A percentile compares a stretch with the other conserved stretches of the same genome.
Conservation (phyloP, 2,113 vertebrate species). For the Malurus alboscapulatus region DNA sequence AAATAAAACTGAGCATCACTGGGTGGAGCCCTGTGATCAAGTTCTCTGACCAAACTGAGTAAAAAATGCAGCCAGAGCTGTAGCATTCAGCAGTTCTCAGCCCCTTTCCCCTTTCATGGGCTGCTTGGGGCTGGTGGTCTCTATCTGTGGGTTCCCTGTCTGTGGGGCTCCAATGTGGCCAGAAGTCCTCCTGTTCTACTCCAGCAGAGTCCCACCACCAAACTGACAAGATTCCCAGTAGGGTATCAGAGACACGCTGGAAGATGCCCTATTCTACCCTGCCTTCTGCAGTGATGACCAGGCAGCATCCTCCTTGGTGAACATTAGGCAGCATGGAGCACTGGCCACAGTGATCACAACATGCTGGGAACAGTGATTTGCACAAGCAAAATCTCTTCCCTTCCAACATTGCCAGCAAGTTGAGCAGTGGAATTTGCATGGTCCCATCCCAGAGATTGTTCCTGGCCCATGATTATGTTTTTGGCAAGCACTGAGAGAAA, state of each 20-base stretch:
- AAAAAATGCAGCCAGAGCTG: neutral
- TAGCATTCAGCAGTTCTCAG: neutral
- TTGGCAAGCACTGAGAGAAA: neutral
- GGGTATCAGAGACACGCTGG: neutral
- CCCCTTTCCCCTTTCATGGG: neutral
- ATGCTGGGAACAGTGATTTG: neutral
- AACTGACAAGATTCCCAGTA: neutral
- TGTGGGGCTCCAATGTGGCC: neutral
- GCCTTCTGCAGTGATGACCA: neutral
- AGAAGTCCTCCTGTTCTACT: neutral
- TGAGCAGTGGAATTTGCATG: neutral
- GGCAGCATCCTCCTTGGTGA: neutral
- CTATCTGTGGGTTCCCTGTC: neutral
- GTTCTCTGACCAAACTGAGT: neutral
- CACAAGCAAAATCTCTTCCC: neutral
- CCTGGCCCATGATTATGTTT: neutral
- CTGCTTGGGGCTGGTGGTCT: neutral
- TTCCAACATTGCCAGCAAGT: neutral
- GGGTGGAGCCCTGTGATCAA: neutral
- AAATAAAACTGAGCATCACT: neutral
- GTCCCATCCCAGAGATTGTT: neutral
- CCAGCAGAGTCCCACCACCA: neutral
- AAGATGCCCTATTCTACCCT: neutral
- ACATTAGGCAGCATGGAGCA: neutral
- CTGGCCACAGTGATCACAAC: fast-evolving